Base-by-base conservation (phyloP, 2,888 invertebrate species). In the Acrobeloides nanus region DNA sequence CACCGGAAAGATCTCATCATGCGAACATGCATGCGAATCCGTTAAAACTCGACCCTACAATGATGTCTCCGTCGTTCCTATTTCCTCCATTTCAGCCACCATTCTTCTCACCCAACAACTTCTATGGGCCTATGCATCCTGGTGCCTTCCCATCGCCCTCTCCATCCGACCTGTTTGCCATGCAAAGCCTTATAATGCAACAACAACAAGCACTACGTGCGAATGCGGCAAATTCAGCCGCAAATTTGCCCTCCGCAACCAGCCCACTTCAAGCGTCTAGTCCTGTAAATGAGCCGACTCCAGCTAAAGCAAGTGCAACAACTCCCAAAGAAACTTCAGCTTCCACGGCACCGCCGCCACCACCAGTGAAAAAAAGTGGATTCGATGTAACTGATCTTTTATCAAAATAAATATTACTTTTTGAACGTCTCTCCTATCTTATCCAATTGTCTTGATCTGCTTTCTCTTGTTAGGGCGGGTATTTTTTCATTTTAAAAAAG, bases 11-110 rank as follows among this genome's bases (percentile, higher is more conserved):
- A 12, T 33, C 23, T n/a, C 47, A 48, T 18, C 31, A 40, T 15
- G 25, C 33, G 23, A 32, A 24, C 20, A 25, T 46, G 29, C 40
- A 32, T 15, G 46, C 18, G 25, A 25, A 21, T 35, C 35, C 49
- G 21, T 31, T 29, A 24, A 35, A 29, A 12, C 7, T 18, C 8
- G 53, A 39, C 17, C 20, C 34, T 17, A 29, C 44, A 49, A 32
- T 18, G 6, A 34, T 38, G 12, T 27, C 40, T 7, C 55, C 46
- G 52, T 51, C 53, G 15, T 52, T 52, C 25, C 37, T 44, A 21
- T 52, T 52, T 25, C 58, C 52, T 27, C 57, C 55, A 25, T 41
- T 52, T 27, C 37, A 31, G 18, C 29, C 46, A 5, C 52, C 45
- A 21, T 32, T 50, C 20, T 45, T 47, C 32, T 50, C 50, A 51